These are phyloP conservation scores for Coelopa frigida DNA, from an alignment of 1,140 invertebrate genomes.

Conservation along the genomic window DNA sequence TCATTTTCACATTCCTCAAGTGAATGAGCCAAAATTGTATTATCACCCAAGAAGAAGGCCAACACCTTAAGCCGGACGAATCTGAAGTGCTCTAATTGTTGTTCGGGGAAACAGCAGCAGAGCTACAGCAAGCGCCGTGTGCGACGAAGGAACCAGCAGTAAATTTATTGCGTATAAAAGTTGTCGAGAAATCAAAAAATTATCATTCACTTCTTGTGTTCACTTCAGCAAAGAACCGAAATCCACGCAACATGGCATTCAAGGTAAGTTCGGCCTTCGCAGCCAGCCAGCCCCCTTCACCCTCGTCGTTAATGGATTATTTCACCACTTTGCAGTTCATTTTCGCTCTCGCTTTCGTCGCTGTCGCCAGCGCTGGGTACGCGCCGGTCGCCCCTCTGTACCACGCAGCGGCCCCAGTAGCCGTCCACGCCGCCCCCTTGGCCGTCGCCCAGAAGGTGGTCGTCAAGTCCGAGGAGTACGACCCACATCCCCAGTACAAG, in stretches of 20 bases:
- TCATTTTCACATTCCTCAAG: no score
- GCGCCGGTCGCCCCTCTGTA: constrained; percentile 20
- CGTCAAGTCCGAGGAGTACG: constrained; percentile 23
- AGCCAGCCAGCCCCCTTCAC: not conserved
- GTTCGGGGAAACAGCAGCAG: no score
- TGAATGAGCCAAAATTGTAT: no score
- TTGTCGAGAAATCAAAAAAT: no score
- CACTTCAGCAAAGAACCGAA: constrained; percentile 31
- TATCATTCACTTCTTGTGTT: constrained; percentile 33
- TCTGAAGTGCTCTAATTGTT: no score
- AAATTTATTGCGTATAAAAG: no score
- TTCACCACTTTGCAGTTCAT: constrained; percentile 25
- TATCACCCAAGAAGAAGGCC: no score
- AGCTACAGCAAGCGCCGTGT: no score
- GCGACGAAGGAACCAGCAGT: no score
- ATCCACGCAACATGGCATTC: constrained; percentile 31
- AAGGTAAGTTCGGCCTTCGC: constrained; percentile 22
- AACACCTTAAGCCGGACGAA: no score
- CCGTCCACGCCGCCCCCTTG: not conserved
- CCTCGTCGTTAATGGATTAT: constrained; percentile 5
- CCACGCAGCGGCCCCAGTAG: constrained; percentile 13
- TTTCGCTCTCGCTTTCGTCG: constrained; percentile 32
- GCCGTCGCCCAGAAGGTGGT: constrained; percentile 17
- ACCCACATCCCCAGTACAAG: constrained; percentile 59
- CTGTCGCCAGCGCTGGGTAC: constrained; percentile 32